A percentile compares a stretch with the other conserved stretches of the same genome.
Conservation (phyloP, 1,140 invertebrate species). For the Eumeta japonica region DNA sequence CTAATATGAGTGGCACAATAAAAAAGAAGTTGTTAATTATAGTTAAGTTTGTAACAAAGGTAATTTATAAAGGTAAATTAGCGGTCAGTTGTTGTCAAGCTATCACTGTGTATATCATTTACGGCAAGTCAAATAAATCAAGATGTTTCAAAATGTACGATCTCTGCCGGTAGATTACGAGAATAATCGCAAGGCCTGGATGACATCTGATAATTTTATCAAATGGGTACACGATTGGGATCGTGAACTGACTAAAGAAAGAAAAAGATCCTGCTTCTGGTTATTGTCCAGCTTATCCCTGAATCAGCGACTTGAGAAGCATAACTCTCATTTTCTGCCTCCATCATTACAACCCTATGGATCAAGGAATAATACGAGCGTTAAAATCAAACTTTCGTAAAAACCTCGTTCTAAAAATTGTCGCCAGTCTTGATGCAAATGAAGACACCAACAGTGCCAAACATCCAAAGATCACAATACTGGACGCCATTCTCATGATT, state of each 20-base stretch:
- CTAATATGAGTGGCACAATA: slow-evolving; percentile 30
- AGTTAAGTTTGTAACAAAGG: slow-evolving; percentile 20
- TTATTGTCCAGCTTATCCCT: slow-evolving; percentile 13
- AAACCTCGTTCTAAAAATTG: slow-evolving; percentile 18
- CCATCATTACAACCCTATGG: slow-evolving; percentile 13
- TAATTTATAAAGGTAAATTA: too few relatives aligned
- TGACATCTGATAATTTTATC: slow-evolving; percentile 13
- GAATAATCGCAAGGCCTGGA: slow-evolving; percentile 15
- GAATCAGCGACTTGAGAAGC: slow-evolving; percentile 12
- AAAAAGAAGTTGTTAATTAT: slow-evolving; percentile 44
- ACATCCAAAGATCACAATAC: slow-evolving; percentile 16
- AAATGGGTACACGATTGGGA: slow-evolving; percentile 15
- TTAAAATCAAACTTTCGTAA: slow-evolving; percentile 24
- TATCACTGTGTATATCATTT: too few relatives aligned
- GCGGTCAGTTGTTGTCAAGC: too few relatives aligned
- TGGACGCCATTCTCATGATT: slow-evolving; percentile 23
- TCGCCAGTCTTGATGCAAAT: slow-evolving; percentile 12
- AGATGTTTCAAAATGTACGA: slow-evolving; percentile 14
- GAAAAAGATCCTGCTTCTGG: slow-evolving; percentile 15
- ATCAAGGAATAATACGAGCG: slow-evolving; percentile 17
- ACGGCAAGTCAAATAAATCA: slow-evolving; percentile 14
- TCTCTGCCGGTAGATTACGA: slow-evolving; percentile 17
- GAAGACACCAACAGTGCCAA: slow-evolving; percentile 15
- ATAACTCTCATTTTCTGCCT: slow-evolving; percentile 15
- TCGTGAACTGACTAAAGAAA: slow-evolving; percentile 10